Percentiles rank a stretch among this genome's conserved stretches.
Evolutionary conservation across 2,797 vertebrate species (phyloP).

Genomic region (Rhynchotus rufescens): DNA sequence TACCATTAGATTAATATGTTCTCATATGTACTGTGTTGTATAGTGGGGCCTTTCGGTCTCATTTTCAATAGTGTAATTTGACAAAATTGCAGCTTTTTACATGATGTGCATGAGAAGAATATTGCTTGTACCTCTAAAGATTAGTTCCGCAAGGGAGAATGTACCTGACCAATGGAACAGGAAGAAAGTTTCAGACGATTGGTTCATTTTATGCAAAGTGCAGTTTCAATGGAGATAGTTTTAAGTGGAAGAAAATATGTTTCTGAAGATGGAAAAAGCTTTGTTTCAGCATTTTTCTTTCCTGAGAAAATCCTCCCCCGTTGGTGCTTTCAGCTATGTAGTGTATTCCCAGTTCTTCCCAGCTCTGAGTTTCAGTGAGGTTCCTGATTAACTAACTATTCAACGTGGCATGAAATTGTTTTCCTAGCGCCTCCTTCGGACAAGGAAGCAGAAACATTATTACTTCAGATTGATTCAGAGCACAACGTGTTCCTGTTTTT

Average conservation of each 20-base stretch:
- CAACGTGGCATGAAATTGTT: neutral
- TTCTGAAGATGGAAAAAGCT: neutral
- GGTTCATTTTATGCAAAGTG: neutral
- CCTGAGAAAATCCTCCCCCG: neutral
- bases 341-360: neutral
- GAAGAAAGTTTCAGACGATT: neutral
- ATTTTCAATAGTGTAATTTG: neutral
- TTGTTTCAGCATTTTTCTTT: neutral
- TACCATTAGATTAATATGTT: neutral
- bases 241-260: neutral
- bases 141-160: neutral
- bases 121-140: neutral
- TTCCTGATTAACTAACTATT: neutral
- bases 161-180: neutral
- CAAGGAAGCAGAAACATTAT: neutral
- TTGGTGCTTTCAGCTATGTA: neutral
- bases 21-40: fast-evolving
- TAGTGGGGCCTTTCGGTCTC: neutral
- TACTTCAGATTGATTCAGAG: neutral
- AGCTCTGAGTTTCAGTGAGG: neutral
- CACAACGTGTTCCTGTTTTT: neutral
- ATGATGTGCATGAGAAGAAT: neutral
- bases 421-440: neutral
- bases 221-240: neutral
- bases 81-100: neutral